Evolutionary conservation across 1,140 invertebrate species (phyloP), one percentile per base, ranked within the genome.

Genomic region (Trichonephila clavata): DNA sequence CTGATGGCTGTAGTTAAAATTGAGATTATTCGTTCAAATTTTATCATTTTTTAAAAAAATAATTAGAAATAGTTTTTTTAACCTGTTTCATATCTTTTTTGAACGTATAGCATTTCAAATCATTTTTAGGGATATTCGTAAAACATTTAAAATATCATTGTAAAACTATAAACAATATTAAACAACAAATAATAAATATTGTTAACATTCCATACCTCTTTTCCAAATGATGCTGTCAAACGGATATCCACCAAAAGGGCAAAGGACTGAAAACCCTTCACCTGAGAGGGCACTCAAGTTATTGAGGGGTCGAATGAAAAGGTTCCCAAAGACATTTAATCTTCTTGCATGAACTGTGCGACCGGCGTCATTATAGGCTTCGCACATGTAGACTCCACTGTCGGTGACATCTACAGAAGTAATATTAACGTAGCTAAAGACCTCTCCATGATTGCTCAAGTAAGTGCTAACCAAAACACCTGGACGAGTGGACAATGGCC

Each of bases 401-500:
- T 96, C 95, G 50, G 92, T 87, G 20, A 98, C 98, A 95, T 98
- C 97, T 84, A 98, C 98, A 61, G 97, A 98, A 57, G 97, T 97
- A 94, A 99, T 98, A 96, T 98, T 98, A 94, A 99, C 96, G 95
- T 98, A 98, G 96, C 98, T 98, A 95, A 98, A 97, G 61, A 98
- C 97, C 95, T 98, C 97, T 77, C 97, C 94, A 59, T 90, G 90
- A 50, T 87, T 93, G 80, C 86, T 93, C 24, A 93, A 80, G 84
- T 93, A 94, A 80, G 83, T 93, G 80, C 94, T 90, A 39, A 94
- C 87, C 59, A 89, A 68, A 4, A 91, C 89, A 24, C 94, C 88
- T 50, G 94, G 94, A 57, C 93, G 63, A 60, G 77, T 93, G n/a
- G 91, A 83, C 65, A 94, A 43, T 43, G 93, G 90, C 94, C 94